Percentiles rank a stretch among this genome's conserved stretches.
Evolutionary conservation across 1,140 invertebrate genomes (phyloP).

Genomic region (Cyphomyrmex costatus): DNA sequence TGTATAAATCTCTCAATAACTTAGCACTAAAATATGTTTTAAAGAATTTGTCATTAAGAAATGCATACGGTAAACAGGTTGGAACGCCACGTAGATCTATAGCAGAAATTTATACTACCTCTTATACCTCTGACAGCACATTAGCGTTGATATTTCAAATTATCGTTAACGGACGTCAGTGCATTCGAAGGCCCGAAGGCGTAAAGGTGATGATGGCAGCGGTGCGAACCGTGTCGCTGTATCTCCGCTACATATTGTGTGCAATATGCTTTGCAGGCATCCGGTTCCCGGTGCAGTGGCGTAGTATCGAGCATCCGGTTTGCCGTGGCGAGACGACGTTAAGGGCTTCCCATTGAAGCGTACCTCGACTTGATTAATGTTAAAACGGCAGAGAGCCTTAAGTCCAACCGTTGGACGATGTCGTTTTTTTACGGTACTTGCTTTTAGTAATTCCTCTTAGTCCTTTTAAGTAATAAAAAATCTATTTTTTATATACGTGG

Average conservation of each 20-base stretch:
- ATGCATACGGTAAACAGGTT: background rate
- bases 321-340: slow-evolving; percentile 19
- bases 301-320: slow-evolving; percentile 50
- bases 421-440: background rate
- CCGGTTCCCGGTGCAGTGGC: slow-evolving; percentile 36
- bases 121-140: background rate
- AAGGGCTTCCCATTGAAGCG: slow-evolving; percentile 46
- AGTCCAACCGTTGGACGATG: background rate
- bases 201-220: slow-evolving; percentile 67
- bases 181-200: slow-evolving; percentile 28
- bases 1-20: background rate
- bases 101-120: slow-evolving; percentile 37
- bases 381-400: slow-evolving; percentile 32
- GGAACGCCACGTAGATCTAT: background rate
- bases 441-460: slow-evolving; percentile 36
- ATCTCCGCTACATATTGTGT: slow-evolving; percentile 53
- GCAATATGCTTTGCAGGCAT: slow-evolving; percentile 69
- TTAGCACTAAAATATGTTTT: background rate
- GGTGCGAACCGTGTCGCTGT: slow-evolving; percentile 59
- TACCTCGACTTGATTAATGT: slow-evolving; percentile 46
- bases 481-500: slow-evolving; percentile 28
- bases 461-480: slow-evolving; percentile 33
- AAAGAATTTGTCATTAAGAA: background rate
- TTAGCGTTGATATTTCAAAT: slow-evolving; percentile 45
- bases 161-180: slow-evolving; percentile 34